phyloP scores from a whole-genome alignment of 2,113 vertebrate genomes.

The Notechis scutatus region DNA sequence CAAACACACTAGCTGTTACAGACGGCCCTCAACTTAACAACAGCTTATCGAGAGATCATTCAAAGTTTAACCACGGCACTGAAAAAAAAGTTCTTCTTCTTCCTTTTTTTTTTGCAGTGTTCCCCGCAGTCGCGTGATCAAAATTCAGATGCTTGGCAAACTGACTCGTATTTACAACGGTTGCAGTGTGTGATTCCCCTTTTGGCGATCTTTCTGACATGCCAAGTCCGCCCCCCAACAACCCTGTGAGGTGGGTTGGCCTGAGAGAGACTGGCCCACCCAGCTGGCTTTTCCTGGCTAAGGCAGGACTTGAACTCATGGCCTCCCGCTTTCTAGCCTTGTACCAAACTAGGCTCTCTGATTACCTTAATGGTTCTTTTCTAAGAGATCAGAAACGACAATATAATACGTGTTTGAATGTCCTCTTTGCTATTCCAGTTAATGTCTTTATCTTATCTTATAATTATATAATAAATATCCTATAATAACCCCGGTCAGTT shows the following conservation, averaged over 20 bases:
- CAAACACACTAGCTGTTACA: background rate
- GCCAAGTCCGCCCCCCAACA: background rate
- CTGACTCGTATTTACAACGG: too few relatives aligned
- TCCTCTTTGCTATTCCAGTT: background rate
- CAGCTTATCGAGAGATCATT: too few relatives aligned
- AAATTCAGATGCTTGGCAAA: too few relatives aligned
- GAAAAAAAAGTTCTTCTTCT: too few relatives aligned
- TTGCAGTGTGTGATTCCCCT: too few relatives aligned
- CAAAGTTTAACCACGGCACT: too few relatives aligned
- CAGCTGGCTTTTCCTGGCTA: background rate
- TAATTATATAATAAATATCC: background rate
- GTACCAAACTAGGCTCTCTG: too few relatives aligned
- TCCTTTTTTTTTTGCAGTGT: too few relatives aligned
- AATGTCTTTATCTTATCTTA: background rate
- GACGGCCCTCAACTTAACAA: too few relatives aligned
- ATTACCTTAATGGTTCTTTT: background rate
- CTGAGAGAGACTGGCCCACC: background rate
- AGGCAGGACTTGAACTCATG: background rate
- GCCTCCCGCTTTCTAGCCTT: background rate
- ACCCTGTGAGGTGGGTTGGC: background rate
- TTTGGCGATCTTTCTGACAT: too few relatives aligned
- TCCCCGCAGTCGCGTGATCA: too few relatives aligned
- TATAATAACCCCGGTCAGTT: background rate
- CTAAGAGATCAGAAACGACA: background rate
- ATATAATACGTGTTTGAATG: background rate